Evolutionary conservation across 2,113 vertebrate species (phyloP), one percentile per base, ranked within the genome.

Genomic region (Grantiella picta): DNA sequence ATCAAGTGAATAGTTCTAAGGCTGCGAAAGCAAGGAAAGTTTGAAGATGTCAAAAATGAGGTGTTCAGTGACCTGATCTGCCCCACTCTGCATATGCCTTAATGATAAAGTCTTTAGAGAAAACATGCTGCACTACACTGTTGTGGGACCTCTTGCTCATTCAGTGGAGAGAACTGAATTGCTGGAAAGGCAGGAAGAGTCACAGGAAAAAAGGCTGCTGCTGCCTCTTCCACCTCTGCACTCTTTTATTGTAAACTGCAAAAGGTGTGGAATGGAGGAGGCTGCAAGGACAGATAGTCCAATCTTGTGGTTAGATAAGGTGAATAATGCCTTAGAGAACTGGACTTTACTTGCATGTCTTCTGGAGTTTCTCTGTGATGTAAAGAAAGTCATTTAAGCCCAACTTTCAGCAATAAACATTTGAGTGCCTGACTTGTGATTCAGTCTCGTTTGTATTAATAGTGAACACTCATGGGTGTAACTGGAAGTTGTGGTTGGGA

Each of bases 401-500:
- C 36, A 87, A 31, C 35, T 87, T 44, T 60, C 49, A 52, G 69
- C 69, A 83, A 21, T 5, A 84, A 91, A 64, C 31, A 47, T 50
- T 63, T 70, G 29, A 84, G 52, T 0, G 0, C 33, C 77, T 59
- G 56, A 78, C 10, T 36, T 59, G 38, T 24, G 38, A 86, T 66
- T 68, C 24, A 35, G 64, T 57, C n/a, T 75, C 56, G 1, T 66
- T 86, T 63, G 33, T 25, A 63, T 35, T 57, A 65, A 45, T 0
- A 82, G 38, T 36, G 82, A 94, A 78, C 23, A 29, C 17, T 95
- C 22, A 54, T 0, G 7, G 47, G 56, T 44, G 65, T 31, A 94
- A 78, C 44, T 85, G 73, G 65, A 94, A 79, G 57, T 13, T 82
- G 90, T 53, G 57, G 52, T 50, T 89, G 66, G 52, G 53, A 66